phyloP scores from a whole-genome alignment of 2,113 vertebrate species.

The Cynopterus brachyotis region DNA sequence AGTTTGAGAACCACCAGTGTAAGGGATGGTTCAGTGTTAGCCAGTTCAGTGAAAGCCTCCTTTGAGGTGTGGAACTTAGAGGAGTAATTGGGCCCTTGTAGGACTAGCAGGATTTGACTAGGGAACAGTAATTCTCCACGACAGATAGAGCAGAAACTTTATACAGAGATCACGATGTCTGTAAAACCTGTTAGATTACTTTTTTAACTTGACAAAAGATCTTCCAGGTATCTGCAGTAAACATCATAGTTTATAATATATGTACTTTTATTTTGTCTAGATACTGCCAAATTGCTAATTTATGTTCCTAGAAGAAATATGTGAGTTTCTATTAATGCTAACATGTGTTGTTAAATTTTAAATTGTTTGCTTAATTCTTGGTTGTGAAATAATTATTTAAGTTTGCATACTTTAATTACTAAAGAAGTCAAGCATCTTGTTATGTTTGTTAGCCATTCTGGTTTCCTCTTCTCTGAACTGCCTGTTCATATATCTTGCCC shows the following conservation, averaged over 20 bases:
- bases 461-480: neutral
- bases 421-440: neutral
- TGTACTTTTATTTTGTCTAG: neutral
- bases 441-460: neutral
- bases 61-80: neutral
- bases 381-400: neutral
- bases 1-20: neutral
- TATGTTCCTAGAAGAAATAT: neutral
- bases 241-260: neutral
- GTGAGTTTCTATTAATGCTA: neutral
- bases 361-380: neutral
- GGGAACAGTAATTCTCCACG: neutral
- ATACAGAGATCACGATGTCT: neutral
- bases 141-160: neutral
- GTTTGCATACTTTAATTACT: neutral
- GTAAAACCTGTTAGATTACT: neutral
- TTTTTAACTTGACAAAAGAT: neutral
- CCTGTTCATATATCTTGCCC: neutral
- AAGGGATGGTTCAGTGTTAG: neutral
- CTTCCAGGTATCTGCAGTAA: neutral
- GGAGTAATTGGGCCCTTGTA: neutral
- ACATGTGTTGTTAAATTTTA: neutral
- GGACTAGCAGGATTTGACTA: neutral
- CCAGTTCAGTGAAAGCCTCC: neutral
- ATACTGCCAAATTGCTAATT: neutral